These are phyloP conservation scores for Dasysyrphus albostriatus DNA, from an alignment of 2,888 invertebrate genomes.

Conservation along the genomic window DNA sequence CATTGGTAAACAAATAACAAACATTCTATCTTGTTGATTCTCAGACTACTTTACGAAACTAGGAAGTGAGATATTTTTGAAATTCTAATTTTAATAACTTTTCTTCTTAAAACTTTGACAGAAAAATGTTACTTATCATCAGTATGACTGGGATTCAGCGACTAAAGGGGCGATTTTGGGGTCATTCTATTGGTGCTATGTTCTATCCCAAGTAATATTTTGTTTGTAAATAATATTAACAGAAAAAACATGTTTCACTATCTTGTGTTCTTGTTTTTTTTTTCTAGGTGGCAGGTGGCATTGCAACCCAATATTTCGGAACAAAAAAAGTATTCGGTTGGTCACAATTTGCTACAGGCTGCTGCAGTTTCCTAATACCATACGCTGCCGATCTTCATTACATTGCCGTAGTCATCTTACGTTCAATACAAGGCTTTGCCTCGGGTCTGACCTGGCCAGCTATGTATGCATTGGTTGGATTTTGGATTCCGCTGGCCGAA, in stretches of 20 bases:
- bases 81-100: background rate
- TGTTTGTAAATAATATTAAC: background rate
- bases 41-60: no score
- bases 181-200: constrained; percentile 90
- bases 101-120: constrained; percentile 30
- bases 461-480: constrained; percentile 90
- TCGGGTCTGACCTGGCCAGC: constrained; percentile 91
- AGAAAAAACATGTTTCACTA: background rate
- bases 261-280: background rate
- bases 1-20: no score
- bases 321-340: constrained; percentile 89
- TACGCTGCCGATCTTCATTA: constrained; percentile 87
- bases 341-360: constrained; percentile 88
- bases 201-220: constrained; percentile 86
- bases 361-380: constrained; percentile 88
- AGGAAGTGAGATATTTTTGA: background rate
- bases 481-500: constrained; percentile 90
- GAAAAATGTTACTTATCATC: constrained; percentile 40
- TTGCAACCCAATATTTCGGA: constrained; percentile 89
- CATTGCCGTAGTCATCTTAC: constrained; percentile 86
- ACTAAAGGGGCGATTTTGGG: constrained; percentile 88
- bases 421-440: constrained; percentile 89
- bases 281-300: constrained; percentile 86
- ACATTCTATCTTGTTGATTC: no score
- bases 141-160: constrained; percentile 87